phyloP scores from a whole-genome alignment of 2,113 vertebrate species.

The Corythaeola cristata region DNA sequence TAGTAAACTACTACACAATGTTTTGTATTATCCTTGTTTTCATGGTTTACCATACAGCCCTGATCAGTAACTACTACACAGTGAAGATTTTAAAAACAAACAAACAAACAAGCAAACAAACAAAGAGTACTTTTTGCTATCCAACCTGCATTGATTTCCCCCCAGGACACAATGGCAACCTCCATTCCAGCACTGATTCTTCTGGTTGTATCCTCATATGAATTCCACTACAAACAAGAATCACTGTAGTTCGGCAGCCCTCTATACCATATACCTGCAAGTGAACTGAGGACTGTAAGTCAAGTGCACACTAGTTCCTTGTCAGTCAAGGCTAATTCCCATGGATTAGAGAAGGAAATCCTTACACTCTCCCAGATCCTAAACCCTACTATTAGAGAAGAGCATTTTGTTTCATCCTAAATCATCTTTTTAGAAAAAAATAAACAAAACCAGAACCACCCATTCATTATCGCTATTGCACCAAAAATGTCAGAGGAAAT shows the following conservation, averaged over 20 bases:
- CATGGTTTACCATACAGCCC: neutral
- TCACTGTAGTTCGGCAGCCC: neutral
- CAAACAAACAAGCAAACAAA: too few relatives aligned
- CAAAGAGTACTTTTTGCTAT: neutral
- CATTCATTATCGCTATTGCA: neutral
- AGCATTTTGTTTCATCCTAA: neutral
- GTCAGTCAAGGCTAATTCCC: slow-evolving; percentile 50
- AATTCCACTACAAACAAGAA: neutral
- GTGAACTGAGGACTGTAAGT: neutral
- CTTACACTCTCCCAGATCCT: neutral
- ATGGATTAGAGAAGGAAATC: slow-evolving; percentile 54
- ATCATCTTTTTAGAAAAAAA: neutral
- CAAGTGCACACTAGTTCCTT: neutral
- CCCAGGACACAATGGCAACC: neutral
- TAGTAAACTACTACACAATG: neutral
- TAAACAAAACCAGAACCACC: neutral
- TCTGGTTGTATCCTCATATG: neutral
- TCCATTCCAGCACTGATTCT: neutral
- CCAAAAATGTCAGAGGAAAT: neutral
- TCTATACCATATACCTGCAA: neutral
- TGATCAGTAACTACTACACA: neutral
- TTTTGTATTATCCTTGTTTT: neutral
- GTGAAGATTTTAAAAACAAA: neutral
- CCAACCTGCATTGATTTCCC: slow-evolving; percentile 38
- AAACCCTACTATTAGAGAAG: neutral